A percentile compares a stretch with the other conserved stretches of the same genome.
These are phyloP conservation scores for Nibea albiflora DNA, from an alignment of 2,113 vertebrate genomes.

Conservation along the genomic window DNA sequence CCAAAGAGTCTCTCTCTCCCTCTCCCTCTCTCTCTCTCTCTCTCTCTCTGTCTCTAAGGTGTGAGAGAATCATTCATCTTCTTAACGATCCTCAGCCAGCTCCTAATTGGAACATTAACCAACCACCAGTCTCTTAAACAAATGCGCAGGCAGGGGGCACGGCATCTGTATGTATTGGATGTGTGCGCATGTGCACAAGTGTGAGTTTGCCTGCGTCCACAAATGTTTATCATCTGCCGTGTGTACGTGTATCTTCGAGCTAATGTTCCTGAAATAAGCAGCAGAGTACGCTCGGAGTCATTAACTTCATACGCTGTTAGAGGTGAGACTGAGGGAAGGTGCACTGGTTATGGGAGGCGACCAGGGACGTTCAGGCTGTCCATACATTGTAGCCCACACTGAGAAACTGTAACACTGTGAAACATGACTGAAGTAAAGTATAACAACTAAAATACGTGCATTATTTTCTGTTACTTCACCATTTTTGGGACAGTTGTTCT, in stretches of 20 bases:
- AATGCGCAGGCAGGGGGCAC: slow-evolving; percentile 60
- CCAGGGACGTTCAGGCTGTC: too few relatives aligned
- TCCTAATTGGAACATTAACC: slow-evolving; percentile 81
- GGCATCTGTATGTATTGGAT: slow-evolving; percentile 7
- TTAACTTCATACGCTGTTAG: slow-evolving; percentile 15
- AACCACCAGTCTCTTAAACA: slow-evolving; percentile 75
- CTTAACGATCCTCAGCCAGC: slow-evolving; percentile 75
- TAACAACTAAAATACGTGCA: not conserved
- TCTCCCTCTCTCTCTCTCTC: slow-evolving; percentile 15
- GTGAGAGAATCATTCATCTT: slow-evolving; percentile 73
- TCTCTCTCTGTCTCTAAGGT: slow-evolving; percentile 47
- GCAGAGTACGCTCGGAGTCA: slow-evolving; percentile 12
- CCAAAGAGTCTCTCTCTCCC: slow-evolving; percentile 18
- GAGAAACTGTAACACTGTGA: not conserved
- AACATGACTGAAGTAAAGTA: not conserved
- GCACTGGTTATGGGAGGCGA: not conserved
- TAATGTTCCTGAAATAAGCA: slow-evolving; percentile 23
- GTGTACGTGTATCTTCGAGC: slow-evolving; percentile 15
- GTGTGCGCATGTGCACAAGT: not conserved
- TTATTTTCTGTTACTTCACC: not conserved
- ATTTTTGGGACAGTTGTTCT: not conserved
- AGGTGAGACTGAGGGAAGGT: slow-evolving; percentile 7
- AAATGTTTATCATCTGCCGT: slow-evolving; percentile 9
- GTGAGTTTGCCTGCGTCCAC: slow-evolving; percentile 2
- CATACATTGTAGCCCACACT: too few relatives aligned